A percentile compares a stretch with the other conserved stretches of the same genome.
Evolutionary conservation across 1,140 invertebrate genomes (phyloP).

Genomic region (Bombus confusus): DNA sequence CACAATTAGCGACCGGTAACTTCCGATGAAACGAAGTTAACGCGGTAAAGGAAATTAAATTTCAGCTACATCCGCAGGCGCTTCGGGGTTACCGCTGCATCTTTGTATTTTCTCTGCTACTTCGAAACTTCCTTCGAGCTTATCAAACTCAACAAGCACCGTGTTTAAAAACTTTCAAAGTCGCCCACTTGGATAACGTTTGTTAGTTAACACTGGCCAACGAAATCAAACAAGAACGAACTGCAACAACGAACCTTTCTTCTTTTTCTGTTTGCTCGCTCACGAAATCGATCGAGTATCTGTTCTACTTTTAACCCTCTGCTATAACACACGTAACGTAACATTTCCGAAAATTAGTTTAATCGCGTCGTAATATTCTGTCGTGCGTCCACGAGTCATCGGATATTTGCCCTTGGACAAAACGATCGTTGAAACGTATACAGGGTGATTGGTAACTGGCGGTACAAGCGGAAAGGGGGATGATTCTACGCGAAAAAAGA

Average conservation of each 20-base stretch:
- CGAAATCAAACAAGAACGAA: background rate
- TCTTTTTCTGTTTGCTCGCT: too few relatives aligned
- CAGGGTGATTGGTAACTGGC: too few relatives aligned
- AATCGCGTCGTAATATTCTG: too few relatives aligned
- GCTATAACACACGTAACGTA: too few relatives aligned
- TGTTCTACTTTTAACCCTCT: too few relatives aligned
- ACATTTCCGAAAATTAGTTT: too few relatives aligned
- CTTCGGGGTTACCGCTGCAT: slow-evolving; percentile 4
- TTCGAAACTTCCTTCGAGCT: slow-evolving; percentile 5
- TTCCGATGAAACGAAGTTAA: slow-evolving; percentile 31
- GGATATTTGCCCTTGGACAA: too few relatives aligned
- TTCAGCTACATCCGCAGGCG: background rate
- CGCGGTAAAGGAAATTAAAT: slow-evolving; percentile 42
- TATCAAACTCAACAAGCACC: background rate
- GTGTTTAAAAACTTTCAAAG: background rate
- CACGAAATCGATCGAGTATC: too few relatives aligned
- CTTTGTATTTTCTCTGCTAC: background rate
- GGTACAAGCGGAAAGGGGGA: too few relatives aligned
- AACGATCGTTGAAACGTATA: too few relatives aligned
- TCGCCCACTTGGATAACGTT: background rate
- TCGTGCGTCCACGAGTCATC: too few relatives aligned
- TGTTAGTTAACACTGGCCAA: background rate
- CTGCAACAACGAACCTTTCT: background rate
- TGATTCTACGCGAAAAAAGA: too few relatives aligned
- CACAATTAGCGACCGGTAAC: slow-evolving; percentile 42